Evolutionary conservation across 2,797 vertebrate species (phyloP).

Genomic region (Xyrichtys novacula): DNA sequence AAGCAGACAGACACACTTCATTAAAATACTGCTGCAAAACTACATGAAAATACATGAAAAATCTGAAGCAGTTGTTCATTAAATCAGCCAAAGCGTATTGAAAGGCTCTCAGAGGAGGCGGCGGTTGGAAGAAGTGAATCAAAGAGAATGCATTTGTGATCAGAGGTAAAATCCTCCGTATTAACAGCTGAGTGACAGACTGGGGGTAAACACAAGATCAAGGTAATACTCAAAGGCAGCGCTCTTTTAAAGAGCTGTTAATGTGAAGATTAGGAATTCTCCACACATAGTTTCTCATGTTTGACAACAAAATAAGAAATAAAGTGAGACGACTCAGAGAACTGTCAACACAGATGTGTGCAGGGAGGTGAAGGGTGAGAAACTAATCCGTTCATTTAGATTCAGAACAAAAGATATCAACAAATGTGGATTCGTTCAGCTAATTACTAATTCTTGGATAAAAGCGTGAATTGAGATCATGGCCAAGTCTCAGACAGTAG

Average conservation of each 20-base stretch:
- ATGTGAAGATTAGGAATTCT: slow-evolving; percentile 13
- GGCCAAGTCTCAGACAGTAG: background rate
- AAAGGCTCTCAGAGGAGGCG: slow-evolving; percentile 21
- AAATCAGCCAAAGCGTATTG: slow-evolving; percentile 19
- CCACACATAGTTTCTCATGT: slow-evolving; percentile 7
- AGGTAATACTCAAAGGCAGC: slow-evolving; percentile 36
- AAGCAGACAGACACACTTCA: slow-evolving; percentile 17
- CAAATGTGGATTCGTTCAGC: background rate
- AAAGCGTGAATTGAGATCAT: background rate
- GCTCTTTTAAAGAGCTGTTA: slow-evolving; percentile 22
- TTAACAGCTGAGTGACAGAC: slow-evolving; percentile 44
- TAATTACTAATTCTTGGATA: background rate
- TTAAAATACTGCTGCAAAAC: slow-evolving; percentile 19
- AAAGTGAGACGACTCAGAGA: slow-evolving; percentile 8
- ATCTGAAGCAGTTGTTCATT: slow-evolving; percentile 30
- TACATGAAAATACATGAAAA: slow-evolving; percentile 21
- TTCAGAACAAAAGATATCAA: background rate
- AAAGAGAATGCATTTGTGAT: slow-evolving; percentile 54
- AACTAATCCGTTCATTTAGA: background rate
- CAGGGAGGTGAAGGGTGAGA: background rate
- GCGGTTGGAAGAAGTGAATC: slow-evolving; percentile 26
- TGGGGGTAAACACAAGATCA: slow-evolving; percentile 43
- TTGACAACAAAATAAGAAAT: slow-evolving; percentile 8
- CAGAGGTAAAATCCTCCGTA: slow-evolving; percentile 43
- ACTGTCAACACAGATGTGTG: background rate